Conservation (phyloP, 2,888 invertebrate genomes). For the Lordiphosa andalusiaca region DNA sequence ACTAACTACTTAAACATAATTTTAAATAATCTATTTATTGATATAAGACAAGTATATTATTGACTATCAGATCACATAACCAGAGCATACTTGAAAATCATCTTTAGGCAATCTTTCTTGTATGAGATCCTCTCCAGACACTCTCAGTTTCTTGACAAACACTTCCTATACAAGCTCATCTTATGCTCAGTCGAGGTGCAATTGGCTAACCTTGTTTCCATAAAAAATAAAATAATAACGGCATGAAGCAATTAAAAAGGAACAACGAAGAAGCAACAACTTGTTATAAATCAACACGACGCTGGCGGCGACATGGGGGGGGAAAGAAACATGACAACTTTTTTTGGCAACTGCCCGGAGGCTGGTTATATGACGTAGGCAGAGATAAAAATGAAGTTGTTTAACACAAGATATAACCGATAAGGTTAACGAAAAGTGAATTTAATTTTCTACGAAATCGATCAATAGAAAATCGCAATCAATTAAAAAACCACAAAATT, state of each 20-base stretch:
- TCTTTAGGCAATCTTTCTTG: not conserved
- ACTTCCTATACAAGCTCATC: slow-evolving; percentile 54
- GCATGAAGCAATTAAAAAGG: slow-evolving; percentile 63
- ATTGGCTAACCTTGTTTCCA: slow-evolving; percentile 58
- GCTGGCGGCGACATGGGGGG: slow-evolving; percentile 24
- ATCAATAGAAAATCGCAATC: too few relatives aligned
- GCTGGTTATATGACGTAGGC: slow-evolving; percentile 24
- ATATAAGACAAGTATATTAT: not conserved
- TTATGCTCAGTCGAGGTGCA: slow-evolving; percentile 24
- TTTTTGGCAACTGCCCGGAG: not conserved
- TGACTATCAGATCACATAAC: slow-evolving; percentile 1
- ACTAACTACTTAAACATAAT: too few relatives aligned
- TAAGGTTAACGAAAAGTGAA: too few relatives aligned
- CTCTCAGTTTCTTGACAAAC: slow-evolving; percentile 12
- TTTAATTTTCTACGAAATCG: too few relatives aligned
- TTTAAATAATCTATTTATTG: too few relatives aligned
- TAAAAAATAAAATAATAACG: slow-evolving; percentile 52
- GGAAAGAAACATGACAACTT: slow-evolving; percentile 7
- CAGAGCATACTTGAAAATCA: not conserved
- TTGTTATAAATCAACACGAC: slow-evolving; percentile 59
- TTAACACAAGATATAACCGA: too few relatives aligned
- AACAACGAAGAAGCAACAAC: slow-evolving; percentile 56
- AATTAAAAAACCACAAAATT: too few relatives aligned
- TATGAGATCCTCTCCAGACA: slow-evolving; percentile 18
- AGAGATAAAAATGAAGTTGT: not conserved